These are phyloP conservation scores for Neogobius melanostomus DNA, from an alignment of 2,113 vertebrate genomes.

Conservation along the genomic window DNA sequence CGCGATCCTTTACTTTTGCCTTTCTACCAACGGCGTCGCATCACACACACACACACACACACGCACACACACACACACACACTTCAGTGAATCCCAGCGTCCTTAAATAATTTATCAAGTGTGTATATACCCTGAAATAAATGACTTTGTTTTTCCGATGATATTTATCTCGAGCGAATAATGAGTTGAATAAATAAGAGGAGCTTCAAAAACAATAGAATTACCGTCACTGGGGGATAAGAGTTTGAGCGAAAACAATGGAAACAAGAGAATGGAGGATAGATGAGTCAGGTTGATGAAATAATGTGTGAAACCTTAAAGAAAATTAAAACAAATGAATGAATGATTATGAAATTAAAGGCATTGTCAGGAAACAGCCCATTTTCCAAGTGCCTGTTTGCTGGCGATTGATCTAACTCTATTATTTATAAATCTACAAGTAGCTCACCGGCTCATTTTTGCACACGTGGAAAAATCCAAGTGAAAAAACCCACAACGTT, in stretches of 20 bases:
- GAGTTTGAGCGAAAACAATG: slow-evolving; percentile 1
- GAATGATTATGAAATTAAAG: not conserved
- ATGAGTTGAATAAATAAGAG: slow-evolving; percentile 31
- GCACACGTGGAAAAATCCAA: slow-evolving; percentile 31
- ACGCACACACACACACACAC: slow-evolving; percentile 16
- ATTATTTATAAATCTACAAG: slow-evolving; percentile 56
- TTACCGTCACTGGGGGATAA: slow-evolving; percentile 13
- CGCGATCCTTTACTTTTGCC: slow-evolving; percentile 38
- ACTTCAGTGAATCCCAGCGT: slow-evolving; percentile 58
- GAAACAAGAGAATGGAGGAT: not conserved
- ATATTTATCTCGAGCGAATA: slow-evolving; percentile 45
- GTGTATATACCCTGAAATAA: slow-evolving; percentile 66
- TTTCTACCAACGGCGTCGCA: no score
- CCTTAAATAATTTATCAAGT: slow-evolving; percentile 73
- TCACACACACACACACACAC: no score
- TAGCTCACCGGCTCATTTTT: slow-evolving; percentile 38
- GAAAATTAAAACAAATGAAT: slow-evolving; percentile 3
- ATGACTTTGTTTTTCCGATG: slow-evolving; percentile 47
- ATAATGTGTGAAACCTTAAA: not conserved
- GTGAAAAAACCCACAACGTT: slow-evolving; percentile 12
- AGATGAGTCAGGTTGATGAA: slow-evolving; percentile 2
- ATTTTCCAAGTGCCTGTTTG: slow-evolving; percentile 34
- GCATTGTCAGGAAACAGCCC: slow-evolving; percentile 15
- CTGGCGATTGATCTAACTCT: slow-evolving; percentile 67
- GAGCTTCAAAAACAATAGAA: slow-evolving; percentile 22